Evolutionary conservation across 2,888 invertebrate species (phyloP), one percentile per base, ranked within the genome.

Genomic region (Taphrorychus bicolor): DNA sequence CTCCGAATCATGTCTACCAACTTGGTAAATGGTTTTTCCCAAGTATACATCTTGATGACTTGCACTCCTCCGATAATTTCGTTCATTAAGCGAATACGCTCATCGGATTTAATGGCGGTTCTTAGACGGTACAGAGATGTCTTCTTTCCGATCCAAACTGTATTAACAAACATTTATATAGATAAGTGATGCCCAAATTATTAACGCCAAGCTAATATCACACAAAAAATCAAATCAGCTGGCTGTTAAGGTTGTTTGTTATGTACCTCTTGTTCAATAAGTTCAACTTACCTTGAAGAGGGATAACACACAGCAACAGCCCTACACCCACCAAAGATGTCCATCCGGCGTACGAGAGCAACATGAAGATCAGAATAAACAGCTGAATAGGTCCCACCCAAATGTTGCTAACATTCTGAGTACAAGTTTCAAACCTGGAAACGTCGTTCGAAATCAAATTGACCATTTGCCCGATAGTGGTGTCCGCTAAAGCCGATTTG

Each of bases 391-490:
- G 89, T 0, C 92, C 92, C 21, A 93, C 84, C 86, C 94, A 90
- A 3, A 95, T 81, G 77, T 92, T 93, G 78, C 94, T 91, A 7
- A 93, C 79, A 79, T 93, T 92, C 59, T 92, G 83, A 11, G 89
- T 86, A 1, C 90, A 89, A 82, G 91, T 86, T 80, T 95, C 95
- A 81, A 95, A 94, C 64, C 94, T 83, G 72, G 89, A 90, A 0
- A 95, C 94, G 81, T 75, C 75, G 52, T 75, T 75, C 14, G 74
- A 73, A 18, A 74, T 66, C 23, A 76, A 67, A 54, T 75, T 76
- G 5, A 76, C 75, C 75, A 76, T 74, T 57, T 75, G 74, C 2
- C 76, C 76, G n/a, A 74, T 66, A 5, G 76, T 76, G 4, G 75
- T 74, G 42, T 73, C 72, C 0, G 70, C 73, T 24, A 76, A 51